phyloP scores from a whole-genome alignment of 2,113 vertebrate species.

The Labeo catla region DNA sequence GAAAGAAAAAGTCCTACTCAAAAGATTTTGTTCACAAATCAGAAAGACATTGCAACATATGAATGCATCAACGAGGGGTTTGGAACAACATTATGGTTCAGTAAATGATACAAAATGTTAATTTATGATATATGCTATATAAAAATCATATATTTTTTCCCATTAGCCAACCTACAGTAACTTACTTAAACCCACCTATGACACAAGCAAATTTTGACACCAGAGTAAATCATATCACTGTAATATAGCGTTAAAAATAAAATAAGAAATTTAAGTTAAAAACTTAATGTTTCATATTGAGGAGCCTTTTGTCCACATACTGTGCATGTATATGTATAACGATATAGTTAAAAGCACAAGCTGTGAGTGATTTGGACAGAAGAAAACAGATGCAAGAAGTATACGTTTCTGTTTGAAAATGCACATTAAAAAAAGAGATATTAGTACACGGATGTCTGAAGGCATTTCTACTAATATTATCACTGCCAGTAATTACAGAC shows the following conservation, averaged over 20 bases:
- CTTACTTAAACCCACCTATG: neutral
- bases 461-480: neutral
- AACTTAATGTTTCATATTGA: neutral
- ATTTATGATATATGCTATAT: neutral
- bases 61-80: neutral
- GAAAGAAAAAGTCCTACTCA: too few species aligned
- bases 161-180: neutral
- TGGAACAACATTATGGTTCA: neutral
- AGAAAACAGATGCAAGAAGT: neutral
- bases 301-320: neutral
- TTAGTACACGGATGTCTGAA: neutral
- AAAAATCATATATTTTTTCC: too few species aligned
- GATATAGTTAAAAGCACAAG: conserved; percentile 1
- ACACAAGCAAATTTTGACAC: neutral
- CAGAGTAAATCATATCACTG: neutral
- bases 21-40: neutral
- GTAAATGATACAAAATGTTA: neutral
- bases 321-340: neutral
- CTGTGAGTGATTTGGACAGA: neutral
- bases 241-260: neutral
- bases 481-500: conserved; percentile 14
- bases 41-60: neutral
- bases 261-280: neutral
- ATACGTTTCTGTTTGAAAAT: neutral
- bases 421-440: neutral